These are phyloP conservation scores for Rhinichthys klamathensis DNA, from an alignment of 2,113 vertebrate genomes.

Conservation along the genomic window DNA sequence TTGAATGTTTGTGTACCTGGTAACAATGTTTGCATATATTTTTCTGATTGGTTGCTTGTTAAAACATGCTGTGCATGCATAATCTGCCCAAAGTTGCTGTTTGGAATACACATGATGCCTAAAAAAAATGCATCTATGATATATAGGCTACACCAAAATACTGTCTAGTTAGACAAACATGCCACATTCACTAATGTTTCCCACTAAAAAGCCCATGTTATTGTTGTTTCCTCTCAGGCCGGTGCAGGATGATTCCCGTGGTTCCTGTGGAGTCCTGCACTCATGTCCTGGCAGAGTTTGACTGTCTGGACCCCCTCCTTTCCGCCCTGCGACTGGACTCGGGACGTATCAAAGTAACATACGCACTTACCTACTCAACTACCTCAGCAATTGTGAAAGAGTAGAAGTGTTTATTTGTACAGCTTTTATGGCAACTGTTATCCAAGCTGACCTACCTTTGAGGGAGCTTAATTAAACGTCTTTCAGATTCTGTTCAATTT, in stretches of 20 bases:
- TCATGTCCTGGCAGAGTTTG: constrained; percentile 90
- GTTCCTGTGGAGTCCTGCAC: constrained; percentile 81
- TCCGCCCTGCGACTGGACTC: constrained; percentile 92
- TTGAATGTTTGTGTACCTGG: not conserved
- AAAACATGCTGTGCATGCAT: not conserved
- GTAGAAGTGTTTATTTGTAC: not conserved
- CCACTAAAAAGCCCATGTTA: not conserved
- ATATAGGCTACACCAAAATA: not conserved
- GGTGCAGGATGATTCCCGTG: constrained; percentile 65
- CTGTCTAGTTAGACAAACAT: not conserved
- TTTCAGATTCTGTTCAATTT: not conserved
- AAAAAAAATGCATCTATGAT: too few relatives aligned
- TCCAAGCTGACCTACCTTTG: not conserved
- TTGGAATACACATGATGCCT: not conserved
- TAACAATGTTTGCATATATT: not conserved
- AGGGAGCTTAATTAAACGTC: not conserved
- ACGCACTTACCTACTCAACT: not conserved
- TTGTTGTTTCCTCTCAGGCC: constrained; percentile 34
- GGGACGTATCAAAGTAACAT: constrained; percentile 86
- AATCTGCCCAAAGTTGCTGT: not conserved
- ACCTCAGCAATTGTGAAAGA: not conserved
- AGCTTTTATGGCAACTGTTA: not conserved
- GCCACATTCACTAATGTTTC: not conserved
- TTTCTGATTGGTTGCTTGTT: not conserved
- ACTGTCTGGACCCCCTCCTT: constrained; percentile 88